These are phyloP conservation scores for Trogon melanurus DNA, from an alignment of 2,113 vertebrate genomes.

Conservation along the genomic window DNA sequence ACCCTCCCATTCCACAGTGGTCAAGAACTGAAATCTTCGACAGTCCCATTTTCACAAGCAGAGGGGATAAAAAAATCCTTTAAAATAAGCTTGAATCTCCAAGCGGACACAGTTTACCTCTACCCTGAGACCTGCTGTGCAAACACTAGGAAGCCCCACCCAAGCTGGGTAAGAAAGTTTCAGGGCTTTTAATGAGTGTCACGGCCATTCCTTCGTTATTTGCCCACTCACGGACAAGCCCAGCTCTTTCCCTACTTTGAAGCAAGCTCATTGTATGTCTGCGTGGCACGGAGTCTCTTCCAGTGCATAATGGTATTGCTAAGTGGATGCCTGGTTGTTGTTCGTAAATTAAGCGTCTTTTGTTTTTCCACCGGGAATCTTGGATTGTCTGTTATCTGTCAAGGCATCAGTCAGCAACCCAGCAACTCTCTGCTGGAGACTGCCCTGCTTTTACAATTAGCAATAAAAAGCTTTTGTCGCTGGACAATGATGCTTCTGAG, in stretches of 20 bases:
- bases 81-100: background rate
- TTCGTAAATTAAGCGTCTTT: background rate
- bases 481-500: conserved; percentile 49
- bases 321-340: conserved; percentile 40
- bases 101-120: background rate
- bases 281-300: background rate
- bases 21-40: background rate
- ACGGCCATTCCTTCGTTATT: background rate
- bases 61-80: background rate
- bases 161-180: background rate
- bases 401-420: conserved; percentile 58
- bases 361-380: conserved; percentile 42
- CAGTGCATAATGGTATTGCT: conserved; percentile 18
- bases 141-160: conserved; percentile 5
- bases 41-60: background rate
- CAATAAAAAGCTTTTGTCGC: conserved; percentile 48
- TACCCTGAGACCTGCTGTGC: background rate
- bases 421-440: conserved; percentile 54
- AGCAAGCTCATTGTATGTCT: background rate
- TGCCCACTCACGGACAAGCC: background rate
- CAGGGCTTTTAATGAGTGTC: background rate
- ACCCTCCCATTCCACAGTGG: background rate
- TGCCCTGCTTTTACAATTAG: conserved; percentile 54
- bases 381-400: conserved; percentile 60
- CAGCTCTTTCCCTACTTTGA: background rate